Base-by-base conservation (phyloP, 35 echinoderm and acorn worm genomes). In the Diadema setosum region DNA sequence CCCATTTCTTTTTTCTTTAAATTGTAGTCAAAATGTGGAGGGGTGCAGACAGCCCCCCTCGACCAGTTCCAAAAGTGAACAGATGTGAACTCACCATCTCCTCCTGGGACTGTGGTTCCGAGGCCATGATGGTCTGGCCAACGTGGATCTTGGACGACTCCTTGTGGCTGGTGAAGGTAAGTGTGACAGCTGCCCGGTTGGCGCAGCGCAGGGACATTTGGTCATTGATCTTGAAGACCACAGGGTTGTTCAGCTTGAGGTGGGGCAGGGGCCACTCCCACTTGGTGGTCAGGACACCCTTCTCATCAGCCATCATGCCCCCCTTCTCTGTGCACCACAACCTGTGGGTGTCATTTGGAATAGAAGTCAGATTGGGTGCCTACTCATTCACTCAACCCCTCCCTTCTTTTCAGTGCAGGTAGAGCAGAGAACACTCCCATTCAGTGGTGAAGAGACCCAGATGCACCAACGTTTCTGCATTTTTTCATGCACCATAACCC, bases 321-420 rank as follows among this genome's bases (percentile, higher is more conserved):
- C 81, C 84, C 67, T 95, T 99, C 42, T 99, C 96, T 27, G 93
- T 99, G 16, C 86, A 55, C 50, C 90, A 86, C 20, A 99, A 93
- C 60, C 96, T 99, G 83, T 2, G 26, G 24, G 36, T 41, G n/a
- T n/a, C n/a, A n/a, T n/a, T n/a, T n/a, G n/a, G n/a, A n/a, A n/a
- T n/a, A n/a, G n/a, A n/a, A n/a, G n/a, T n/a, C n/a, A n/a, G n/a
- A n/a, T n/a, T n/a, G n/a, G n/a, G n/a, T n/a, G n/a, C n/a, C n/a
- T n/a, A n/a, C n/a, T n/a, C n/a, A n/a, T n/a, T n/a, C n/a, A n/a
- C n/a, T n/a, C n/a, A n/a, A n/a, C n/a, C n/a, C n/a, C n/a, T n/a
- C n/a, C n/a, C n/a, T n/a, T n/a, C n/a, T n/a, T n/a, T n/a, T n/a
- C n/a, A n/a, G n/a, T n/a, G n/a, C n/a, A n/a, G n/a, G n/a, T n/a